Evolutionary conservation across 2,888 invertebrate species (phyloP), one percentile per base, ranked within the genome.

Genomic region (Busseola fusca): DNA sequence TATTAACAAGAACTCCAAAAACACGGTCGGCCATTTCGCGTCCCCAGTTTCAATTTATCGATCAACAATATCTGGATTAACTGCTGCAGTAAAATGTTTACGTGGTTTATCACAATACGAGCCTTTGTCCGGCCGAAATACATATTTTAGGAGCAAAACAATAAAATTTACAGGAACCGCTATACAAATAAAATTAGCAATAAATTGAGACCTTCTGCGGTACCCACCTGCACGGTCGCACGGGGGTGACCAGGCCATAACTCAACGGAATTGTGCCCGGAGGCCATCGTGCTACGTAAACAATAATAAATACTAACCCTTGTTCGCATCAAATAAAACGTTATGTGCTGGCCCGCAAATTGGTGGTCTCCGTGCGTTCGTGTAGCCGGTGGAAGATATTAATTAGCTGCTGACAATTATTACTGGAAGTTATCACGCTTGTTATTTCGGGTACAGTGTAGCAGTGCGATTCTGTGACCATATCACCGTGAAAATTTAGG

Each of bases 181-280:
- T 84, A 89, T 87, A 89, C 89, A 89, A 90, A 92, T 92, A 92
- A 93, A 94, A 94, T 93, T 92, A 92, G 92, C 92, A 90, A 94
- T 94, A 94, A 94, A 94, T 94, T 92, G 91, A 89, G 91, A 91
- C 90, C 89, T 91, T 89, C 90, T 89, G 88, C 80, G 87, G 87
- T 71, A 78, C 86, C 90, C 94, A 94, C 94, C 95, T 94, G 94
- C 86, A 83, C 87, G 80, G 88, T 87, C 74, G 82, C 85, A 84
- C 74, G 88, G 90, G 92, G 92, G 90, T 91, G 92, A 92, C 92
- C 92, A 87, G 83, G 89, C 88, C 84, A 93, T 95, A 94, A 94
- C 89, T 94, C 93, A 94, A 87, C 92, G 78, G 89, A 93, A 94
- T 93, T 91, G 93, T 89, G 90, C 94, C 95, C 93, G 85, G 87